phyloP scores from a whole-genome alignment of 2,888 invertebrate species.

The Tetrapedia diversipes region DNA sequence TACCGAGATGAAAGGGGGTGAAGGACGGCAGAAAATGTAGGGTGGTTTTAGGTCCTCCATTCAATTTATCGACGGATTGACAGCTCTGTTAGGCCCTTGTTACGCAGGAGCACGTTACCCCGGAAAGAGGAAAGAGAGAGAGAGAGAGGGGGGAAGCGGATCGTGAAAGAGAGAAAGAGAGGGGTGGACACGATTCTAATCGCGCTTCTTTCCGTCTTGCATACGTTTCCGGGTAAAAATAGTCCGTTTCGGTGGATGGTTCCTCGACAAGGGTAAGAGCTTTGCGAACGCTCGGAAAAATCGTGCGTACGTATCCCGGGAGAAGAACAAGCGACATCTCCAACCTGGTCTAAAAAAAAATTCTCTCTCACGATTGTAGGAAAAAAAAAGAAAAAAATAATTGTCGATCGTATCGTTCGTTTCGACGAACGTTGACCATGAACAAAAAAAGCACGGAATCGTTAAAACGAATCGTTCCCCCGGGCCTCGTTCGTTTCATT shows the following conservation, averaged over 20 bases:
- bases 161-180: constrained; percentile 17
- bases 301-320: too few species aligned
- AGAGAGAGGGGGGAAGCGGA: constrained; percentile 15
- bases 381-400: constrained; percentile 15
- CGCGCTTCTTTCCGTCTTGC: constrained; percentile 51
- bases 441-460: not conserved
- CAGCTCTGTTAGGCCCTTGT: constrained; percentile 82
- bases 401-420: constrained; percentile 17
- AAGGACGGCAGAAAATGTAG: constrained; percentile 74
- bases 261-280: constrained; percentile 21
- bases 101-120: constrained; percentile 72
- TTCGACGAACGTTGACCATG: not conserved
- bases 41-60: constrained; percentile 81
- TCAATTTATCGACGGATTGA: constrained; percentile 82
- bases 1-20: constrained; percentile 73
- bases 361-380: not conserved
- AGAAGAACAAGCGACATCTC: not conserved
- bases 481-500: constrained; percentile 2
- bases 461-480: not conserved
- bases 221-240: constrained; percentile 55
- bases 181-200: constrained; percentile 48
- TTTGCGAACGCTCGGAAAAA: not conserved
- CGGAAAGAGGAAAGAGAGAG: constrained; percentile 47
- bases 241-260: constrained; percentile 43
- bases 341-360: not conserved